Base-by-base conservation (phyloP, 1,140 invertebrate species). In the Trichonephila clavata region DNA sequence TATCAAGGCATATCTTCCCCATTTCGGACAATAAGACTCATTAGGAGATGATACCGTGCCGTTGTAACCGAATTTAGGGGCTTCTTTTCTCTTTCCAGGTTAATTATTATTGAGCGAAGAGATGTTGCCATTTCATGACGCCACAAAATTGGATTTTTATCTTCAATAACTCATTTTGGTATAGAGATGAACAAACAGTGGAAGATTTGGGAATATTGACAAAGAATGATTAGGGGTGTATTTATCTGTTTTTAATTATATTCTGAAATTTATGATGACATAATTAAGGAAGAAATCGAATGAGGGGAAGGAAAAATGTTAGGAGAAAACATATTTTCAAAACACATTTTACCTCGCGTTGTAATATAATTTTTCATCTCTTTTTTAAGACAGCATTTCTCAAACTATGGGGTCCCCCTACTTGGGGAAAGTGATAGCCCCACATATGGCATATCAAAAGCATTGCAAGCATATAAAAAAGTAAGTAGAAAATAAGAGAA, bases 31-130 rank as follows among this genome's bases (percentile, higher is more conserved):
- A 83, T 57, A 83, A 57, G 81, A 24, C 81, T 83, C 81, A 83
- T 83, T 83, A 83, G 43, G 18, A 24, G 81, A 57, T 8, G 81
- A 27, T n/a, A 77, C 71, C 71, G 71, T 39, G 71, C 39, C 71
- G 14, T 18, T 16, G 32, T 16, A 20, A 8, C 71, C 27, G 71
- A 77, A 14, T 39, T 39, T 18, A 7, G 71, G 24, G 3, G 14
- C 32, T 77, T 83, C 20, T 24, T 83, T 39, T 83, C 24, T 43
- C 50, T 32, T 1, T 77, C 27, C 71, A 57, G 81, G 81, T 57
- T 83, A 83, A 83, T 57, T 83, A 50, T 83, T 83, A 83, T 59
- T 59, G 81, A 83, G 81, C 81, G 81, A 10, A 16, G 24, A 14
- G 6, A 14, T 77, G 71, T 32, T 77, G 68, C 27, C 71, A 39